Evolutionary conservation across 2,888 invertebrate genomes (phyloP), one percentile per base, ranked within the genome.

Genomic region (Drosophila seclusa): DNA sequence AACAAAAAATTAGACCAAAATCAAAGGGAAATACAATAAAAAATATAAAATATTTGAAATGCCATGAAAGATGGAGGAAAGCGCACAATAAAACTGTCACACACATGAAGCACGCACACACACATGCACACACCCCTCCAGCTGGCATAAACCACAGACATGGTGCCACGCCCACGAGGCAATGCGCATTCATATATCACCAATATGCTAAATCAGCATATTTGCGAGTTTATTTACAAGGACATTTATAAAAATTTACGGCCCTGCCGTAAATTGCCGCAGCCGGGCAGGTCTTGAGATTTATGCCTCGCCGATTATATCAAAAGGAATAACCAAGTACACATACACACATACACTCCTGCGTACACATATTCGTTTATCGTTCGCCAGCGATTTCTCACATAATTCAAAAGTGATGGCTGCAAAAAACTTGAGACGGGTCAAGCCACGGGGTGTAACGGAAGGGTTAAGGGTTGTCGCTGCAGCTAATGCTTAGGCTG

Each of bases 241-340:
- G 90, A 87, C 86, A 89, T 87, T 87, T 90, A 87, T 87, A 90
- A 90, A 87, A 87, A 87, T 87, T 87, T 87, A 87, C 89, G 88
- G 75, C 77, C 83, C 53, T 59, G 88, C 82, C 89, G 89, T 87
- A 85, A 85, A 85, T 89, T 89, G 87, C 85, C 89, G 85, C 82
- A 80, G 82, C 89, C 85, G 89, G 85, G 85, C 87, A 89, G 87
- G 87, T 87, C 89, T 86, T 82, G 85, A 86, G 87, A 86, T 85
- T 89, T 85, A 85, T 85, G 87, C 78, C 77, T 76, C 87, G 78
- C 78, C 89, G 84, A 89, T 84, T 84, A 83, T 84, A 89, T 88
- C 70, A 67, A 67, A 73, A 73, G 53, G 45, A n/a, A 48, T 42
- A 21, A 31, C 1, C 5, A 24, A 32, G 0, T 13, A 4, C 34